These are phyloP conservation scores for Capromys pilorides DNA, from an alignment of 2,797 vertebrate species.

Conservation along the genomic window DNA sequence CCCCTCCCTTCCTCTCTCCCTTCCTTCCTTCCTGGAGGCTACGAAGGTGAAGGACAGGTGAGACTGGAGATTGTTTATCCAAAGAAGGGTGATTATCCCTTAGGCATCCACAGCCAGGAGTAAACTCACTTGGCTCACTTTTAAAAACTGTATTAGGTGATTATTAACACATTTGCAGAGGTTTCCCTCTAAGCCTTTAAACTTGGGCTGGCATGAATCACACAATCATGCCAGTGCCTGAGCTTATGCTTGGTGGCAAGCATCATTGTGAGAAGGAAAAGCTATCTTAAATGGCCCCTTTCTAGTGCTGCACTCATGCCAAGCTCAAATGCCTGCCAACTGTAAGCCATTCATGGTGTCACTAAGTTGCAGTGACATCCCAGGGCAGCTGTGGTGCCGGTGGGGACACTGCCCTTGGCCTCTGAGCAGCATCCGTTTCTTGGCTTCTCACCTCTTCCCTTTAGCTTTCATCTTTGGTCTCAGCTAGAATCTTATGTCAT, in stretches of 20 bases:
- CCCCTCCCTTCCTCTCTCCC: no score
- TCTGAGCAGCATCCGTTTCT: neutral
- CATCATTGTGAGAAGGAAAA: constrained; percentile 47
- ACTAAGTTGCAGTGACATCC: constrained; percentile 33
- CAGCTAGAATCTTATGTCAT: neutral
- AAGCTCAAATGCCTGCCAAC: neutral
- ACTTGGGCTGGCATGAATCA: neutral
- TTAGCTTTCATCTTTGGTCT: constrained; percentile 34
- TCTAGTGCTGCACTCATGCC: constrained; percentile 31
- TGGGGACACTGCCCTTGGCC: neutral
- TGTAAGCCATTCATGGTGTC: constrained; percentile 6
- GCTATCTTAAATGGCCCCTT: constrained; percentile 42
- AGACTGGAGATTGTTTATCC: neutral
- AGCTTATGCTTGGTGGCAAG: constrained; percentile 30
- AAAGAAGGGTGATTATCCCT: neutral
- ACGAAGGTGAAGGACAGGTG: neutral
- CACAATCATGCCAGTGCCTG: neutral
- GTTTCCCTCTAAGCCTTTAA: neutral
- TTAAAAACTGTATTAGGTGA: neutral
- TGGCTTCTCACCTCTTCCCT: neutral
- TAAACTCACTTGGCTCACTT: constrained; percentile 14
- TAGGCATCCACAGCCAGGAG: neutral
- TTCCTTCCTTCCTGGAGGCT: neutral
- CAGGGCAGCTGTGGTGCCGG: neutral
- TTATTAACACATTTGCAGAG: neutral